These are phyloP conservation scores for Magallana ariakensis DNA, from an alignment of 1,140 invertebrate species.

Conservation along the genomic window DNA sequence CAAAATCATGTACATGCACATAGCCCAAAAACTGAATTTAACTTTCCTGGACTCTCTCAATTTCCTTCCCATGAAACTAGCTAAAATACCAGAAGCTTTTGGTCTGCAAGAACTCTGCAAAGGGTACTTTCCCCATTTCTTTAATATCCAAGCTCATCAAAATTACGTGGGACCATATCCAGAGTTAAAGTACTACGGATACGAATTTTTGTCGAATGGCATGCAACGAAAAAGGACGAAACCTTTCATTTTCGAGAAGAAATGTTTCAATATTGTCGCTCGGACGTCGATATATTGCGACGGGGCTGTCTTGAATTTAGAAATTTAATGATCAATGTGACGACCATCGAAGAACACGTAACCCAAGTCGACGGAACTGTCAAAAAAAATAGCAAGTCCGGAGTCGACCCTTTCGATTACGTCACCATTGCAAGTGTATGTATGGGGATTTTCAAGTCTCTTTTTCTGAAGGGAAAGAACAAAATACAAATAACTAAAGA, in stretches of 20 bases:
- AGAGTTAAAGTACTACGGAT: conserved; percentile 42
- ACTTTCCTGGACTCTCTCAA: too few relatives aligned
- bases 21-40: too few relatives aligned
- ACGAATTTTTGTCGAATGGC: conserved; percentile 54
- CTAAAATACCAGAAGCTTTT: too few relatives aligned
- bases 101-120: too few relatives aligned
- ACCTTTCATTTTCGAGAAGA: conserved; percentile 52
- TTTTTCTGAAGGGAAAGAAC: conserved; percentile 37
- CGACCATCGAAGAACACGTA: neutral
- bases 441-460: conserved; percentile 15
- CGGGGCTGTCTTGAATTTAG: conserved; percentile 45
- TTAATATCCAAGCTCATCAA: conserved; percentile 50
- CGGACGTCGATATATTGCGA: conserved; percentile 56
- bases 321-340: conserved; percentile 47
- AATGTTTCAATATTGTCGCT: conserved; percentile 38
- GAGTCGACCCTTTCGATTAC: conserved; percentile 52
- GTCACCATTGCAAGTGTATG: conserved; percentile 51
- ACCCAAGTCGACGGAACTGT: conserved; percentile 37
- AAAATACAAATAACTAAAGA: conserved; percentile 33
- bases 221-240: conserved; percentile 34
- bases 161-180: conserved; percentile 51
- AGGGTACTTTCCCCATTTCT: too few relatives aligned
- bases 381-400: neutral
- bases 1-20: too few relatives aligned
- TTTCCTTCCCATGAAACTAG: too few relatives aligned